phyloP scores from a whole-genome alignment of 2,888 invertebrate species.

The Tipula lateralis region DNA sequence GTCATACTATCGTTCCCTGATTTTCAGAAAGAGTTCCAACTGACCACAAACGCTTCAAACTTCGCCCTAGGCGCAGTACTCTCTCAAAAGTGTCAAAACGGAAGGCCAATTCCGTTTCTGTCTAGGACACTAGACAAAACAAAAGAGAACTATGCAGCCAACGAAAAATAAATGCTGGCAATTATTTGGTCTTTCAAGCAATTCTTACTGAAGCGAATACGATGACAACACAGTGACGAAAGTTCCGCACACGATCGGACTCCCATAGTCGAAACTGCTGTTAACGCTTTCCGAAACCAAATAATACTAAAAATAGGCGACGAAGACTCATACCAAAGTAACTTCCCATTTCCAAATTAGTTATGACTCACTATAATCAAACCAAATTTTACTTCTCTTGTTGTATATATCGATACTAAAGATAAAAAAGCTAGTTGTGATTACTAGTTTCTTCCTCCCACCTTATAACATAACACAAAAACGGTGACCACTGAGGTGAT shows the following conservation, averaged over 20 bases:
- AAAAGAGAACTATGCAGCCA: neutral
- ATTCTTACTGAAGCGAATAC: too few species aligned
- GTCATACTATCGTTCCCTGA: neutral
- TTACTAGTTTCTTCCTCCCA: too few species aligned
- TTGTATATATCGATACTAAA: too few species aligned
- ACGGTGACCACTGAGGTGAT: too few species aligned
- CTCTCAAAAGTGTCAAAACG: neutral
- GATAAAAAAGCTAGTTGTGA: too few species aligned
- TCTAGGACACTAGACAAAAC: neutral
- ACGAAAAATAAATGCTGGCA: neutral
- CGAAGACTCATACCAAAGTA: too few species aligned
- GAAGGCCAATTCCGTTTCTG: too few species aligned
- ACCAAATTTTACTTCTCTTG: too few species aligned
- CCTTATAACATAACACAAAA: too few species aligned
- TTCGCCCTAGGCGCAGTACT: neutral
- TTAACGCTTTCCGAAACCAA: neutral
- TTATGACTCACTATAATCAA: too few species aligned
- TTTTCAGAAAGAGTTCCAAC: neutral
- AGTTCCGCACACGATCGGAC: neutral
- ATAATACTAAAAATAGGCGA: neutral
- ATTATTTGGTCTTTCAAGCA: neutral
- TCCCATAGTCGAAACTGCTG: neutral
- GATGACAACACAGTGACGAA: slow-evolving; percentile 25
- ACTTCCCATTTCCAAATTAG: too few species aligned
- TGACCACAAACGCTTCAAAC: neutral